Evolutionary conservation across 2,797 vertebrate species (phyloP), one percentile per base, ranked within the genome.

Genomic region (Lutjanus campechanus): DNA sequence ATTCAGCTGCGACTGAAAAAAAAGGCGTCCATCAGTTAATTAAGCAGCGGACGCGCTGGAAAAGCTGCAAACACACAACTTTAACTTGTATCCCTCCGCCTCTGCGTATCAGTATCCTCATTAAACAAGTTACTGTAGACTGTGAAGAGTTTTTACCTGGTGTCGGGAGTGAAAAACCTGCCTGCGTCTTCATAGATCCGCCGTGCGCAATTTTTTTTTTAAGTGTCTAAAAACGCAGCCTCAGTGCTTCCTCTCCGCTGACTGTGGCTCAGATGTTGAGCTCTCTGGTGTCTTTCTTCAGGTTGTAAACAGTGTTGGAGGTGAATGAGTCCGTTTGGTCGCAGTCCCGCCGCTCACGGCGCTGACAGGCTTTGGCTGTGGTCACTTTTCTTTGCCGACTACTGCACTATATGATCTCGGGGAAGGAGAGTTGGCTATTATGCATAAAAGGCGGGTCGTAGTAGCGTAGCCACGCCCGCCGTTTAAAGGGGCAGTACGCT

Each of bases 391-490:
- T 84, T 81, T 84, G 92, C 87, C 76, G 87, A 90, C 92, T 93
- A 59, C 91, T 84, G 92, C 93, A 73, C 94, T 89, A 86, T 93
- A 80, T 92, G 91, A 92, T 92, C 90, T 70, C 7, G 56, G 77
- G 60, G 65, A 81, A 78, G 87, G 66, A 63, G 74, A 72, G 72
- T 51, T 81, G 84, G 68, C 61, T 78, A 70, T 85, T 95, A 92
- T 92, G 89, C 93, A 95, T 94, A 91, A 86, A 46, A 76, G 94
- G 94, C 91, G 92, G 90, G 87, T 63, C 72, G 87, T 95, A 92
- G 86, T 92, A 88, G 60, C 0, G 7, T 77, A 88, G 86, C 90
- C 94, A 89, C 95, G 93, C 96, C 95, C 11, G 1, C 69, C 5
- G 1, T 46, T 96, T 96, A 96, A 96, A 96, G 95, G 66, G 3